Evolutionary conservation across 2,797 vertebrate genomes (phyloP).

Genomic region (Phoxinus dragarum): DNA sequence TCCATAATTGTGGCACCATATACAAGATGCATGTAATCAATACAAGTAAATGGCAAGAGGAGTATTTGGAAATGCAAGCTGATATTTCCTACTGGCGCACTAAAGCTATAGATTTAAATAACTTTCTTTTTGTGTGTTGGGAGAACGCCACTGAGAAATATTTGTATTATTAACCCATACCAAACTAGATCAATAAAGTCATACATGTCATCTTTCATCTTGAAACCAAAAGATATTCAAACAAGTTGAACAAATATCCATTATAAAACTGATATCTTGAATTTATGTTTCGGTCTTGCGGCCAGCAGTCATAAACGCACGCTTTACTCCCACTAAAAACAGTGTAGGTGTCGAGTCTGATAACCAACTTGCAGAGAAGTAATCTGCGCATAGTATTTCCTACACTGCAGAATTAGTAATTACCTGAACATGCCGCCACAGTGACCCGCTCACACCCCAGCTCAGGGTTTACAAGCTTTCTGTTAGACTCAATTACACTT

Average conservation of each 20-base stretch:
- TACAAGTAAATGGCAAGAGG: neutral
- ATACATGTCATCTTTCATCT: neutral
- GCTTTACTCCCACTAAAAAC: neutral
- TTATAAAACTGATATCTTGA: neutral
- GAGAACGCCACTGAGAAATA: no score
- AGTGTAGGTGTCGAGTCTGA: neutral
- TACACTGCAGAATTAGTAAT: conserved; percentile 1
- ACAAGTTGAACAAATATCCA: neutral
- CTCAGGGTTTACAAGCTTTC: conserved; percentile 50
- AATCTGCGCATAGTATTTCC: neutral
- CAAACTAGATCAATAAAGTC: no score
- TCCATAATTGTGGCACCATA: neutral
- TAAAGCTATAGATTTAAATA: neutral
- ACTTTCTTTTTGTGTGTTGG: no score
- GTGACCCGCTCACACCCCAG: conserved; percentile 36
- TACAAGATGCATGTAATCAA: neutral
- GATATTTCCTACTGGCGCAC: neutral
- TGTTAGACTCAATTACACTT: conserved; percentile 55
- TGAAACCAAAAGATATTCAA: neutral
- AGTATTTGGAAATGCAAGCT: neutral
- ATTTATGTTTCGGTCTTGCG: neutral
- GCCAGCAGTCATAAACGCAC: neutral
- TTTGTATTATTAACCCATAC: no score
- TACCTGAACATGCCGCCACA: neutral
- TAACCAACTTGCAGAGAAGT: neutral